Evolutionary conservation across 2,888 invertebrate genomes (phyloP).

Genomic region (Amaurobius ferox): DNA sequence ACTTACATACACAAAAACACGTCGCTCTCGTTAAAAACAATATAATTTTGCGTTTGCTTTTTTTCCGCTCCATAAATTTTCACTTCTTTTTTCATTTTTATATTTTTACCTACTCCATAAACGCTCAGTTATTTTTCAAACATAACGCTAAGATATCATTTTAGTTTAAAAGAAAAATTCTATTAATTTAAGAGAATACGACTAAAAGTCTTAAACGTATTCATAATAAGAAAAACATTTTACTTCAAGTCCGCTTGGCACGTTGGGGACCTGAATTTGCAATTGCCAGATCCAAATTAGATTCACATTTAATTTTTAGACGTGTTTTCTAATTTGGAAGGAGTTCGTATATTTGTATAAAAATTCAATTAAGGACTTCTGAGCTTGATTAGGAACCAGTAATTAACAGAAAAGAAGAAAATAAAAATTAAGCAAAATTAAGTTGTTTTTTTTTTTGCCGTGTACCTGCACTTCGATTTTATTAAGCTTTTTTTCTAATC

Average conservation of each 20-base stretch:
- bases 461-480: not conserved
- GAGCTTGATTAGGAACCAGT: conserved; percentile 60
- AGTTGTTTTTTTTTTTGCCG: not conserved
- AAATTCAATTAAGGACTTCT: conserved; percentile 62
- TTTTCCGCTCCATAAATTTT: conserved; percentile 50
- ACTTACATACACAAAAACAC: conserved; percentile 54
- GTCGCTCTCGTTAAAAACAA: conserved; percentile 49
- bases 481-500: not conserved
- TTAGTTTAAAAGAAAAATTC: conserved; percentile 41
- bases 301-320: conserved; percentile 40
- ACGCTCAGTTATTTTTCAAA: conserved; percentile 41
- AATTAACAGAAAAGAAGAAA: conserved; percentile 47
- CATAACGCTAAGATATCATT: conserved; percentile 22
- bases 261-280: conserved; percentile 57
- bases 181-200: conserved; percentile 33
- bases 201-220: not conserved
- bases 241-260: conserved; percentile 56
- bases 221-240: conserved; percentile 30
- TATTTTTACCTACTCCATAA: too few relatives aligned
- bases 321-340: conserved; percentile 67
- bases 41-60: conserved; percentile 42
- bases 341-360: conserved; percentile 67
- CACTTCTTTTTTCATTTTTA: conserved; percentile 21
- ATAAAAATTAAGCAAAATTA: conserved; percentile 3
- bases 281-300: conserved; percentile 63